A percentile compares a stretch with the other conserved stretches of the same genome.
Conservation (phyloP, 2,113 vertebrate species). For the Acanthochromis polyacanthus region DNA sequence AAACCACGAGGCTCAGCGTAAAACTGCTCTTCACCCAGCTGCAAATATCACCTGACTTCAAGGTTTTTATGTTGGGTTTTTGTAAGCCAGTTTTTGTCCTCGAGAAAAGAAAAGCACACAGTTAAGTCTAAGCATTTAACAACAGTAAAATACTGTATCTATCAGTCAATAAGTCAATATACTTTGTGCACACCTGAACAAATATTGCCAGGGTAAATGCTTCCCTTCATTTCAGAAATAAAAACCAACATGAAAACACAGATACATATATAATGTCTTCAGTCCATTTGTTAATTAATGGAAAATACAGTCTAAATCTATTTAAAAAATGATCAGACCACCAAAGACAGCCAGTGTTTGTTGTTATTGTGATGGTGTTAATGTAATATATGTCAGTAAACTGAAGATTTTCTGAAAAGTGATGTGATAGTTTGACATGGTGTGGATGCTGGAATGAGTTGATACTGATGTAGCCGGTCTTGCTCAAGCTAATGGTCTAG, state of each 20-base stretch:
- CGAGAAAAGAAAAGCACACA: background rate
- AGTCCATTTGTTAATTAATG: slow-evolving; percentile 33
- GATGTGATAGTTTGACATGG: slow-evolving; percentile 14
- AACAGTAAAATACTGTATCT: slow-evolving; percentile 16
- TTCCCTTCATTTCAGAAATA: slow-evolving; percentile 20
- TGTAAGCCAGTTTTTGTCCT: background rate
- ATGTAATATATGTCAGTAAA: slow-evolving; percentile 44
- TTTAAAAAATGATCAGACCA: background rate
- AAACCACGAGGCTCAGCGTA: background rate
- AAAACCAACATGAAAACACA: slow-evolving; percentile 31
- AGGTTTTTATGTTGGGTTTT: slow-evolving; percentile 1
- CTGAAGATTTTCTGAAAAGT: slow-evolving; percentile 12
- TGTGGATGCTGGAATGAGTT: slow-evolving; percentile 24
- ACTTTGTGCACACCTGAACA: slow-evolving; percentile 24
- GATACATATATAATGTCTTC: slow-evolving; percentile 9
- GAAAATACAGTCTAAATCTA: slow-evolving; percentile 16
- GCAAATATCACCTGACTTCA: background rate
- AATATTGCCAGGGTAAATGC: slow-evolving; percentile 24
- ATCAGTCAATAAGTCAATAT: background rate
- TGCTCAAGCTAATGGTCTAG: slow-evolving; percentile 51
- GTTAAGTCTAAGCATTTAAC: slow-evolving; percentile 5
- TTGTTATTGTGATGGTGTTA: slow-evolving; percentile 33
- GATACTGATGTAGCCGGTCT: slow-evolving; percentile 28
- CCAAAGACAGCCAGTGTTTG: slow-evolving; percentile 12
- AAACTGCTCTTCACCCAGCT: slow-evolving; percentile 8